Evolutionary conservation across 2,888 invertebrate genomes (phyloP).

Genomic region (Lepidonotus clava): DNA sequence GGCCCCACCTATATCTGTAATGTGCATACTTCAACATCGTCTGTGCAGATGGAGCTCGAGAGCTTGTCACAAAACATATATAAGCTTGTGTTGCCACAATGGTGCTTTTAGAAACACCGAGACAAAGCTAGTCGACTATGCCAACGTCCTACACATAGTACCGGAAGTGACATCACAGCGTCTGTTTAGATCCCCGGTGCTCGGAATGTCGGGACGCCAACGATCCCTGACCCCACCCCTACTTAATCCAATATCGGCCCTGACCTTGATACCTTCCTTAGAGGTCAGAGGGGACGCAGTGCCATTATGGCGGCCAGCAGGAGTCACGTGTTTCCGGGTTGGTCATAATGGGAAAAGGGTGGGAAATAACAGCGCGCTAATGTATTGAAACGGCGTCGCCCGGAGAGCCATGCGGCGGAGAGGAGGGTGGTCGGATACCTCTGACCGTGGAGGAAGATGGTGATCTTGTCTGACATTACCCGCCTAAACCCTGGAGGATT

Average conservation of each 20-base stretch:
- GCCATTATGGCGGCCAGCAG: slow-evolving; percentile 44
- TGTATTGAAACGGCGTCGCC: slow-evolving; percentile 14
- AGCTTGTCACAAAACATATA: not conserved
- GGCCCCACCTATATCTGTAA: too few relatives aligned
- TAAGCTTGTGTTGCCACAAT: not conserved
- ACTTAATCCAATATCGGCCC: not conserved
- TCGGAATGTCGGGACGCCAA: not conserved
- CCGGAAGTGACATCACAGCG: slow-evolving; percentile 37
- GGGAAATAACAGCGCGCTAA: not conserved
- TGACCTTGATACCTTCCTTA: slow-evolving; percentile 13
- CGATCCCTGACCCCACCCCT: not conserved
- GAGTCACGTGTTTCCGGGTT: slow-evolving; percentile 28
- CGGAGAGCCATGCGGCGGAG: not conserved
- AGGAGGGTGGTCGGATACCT: not conserved
- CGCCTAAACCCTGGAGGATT: not conserved
- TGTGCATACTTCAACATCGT: too few relatives aligned
- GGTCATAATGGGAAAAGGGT: slow-evolving; percentile 39
- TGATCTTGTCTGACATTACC: slow-evolving; percentile 35
- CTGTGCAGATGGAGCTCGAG: too few relatives aligned
- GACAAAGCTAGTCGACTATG: too few relatives aligned
- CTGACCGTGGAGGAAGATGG: slow-evolving; percentile 1
- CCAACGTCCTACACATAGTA: too few relatives aligned
- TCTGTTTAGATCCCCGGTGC: slow-evolving; percentile 11
- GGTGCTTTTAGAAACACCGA: not conserved
- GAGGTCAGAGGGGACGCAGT: slow-evolving; percentile 12